These are phyloP conservation scores for Rhimphoctona megacephalus DNA, from an alignment of 2,888 invertebrate genomes.

Conservation along the genomic window DNA sequence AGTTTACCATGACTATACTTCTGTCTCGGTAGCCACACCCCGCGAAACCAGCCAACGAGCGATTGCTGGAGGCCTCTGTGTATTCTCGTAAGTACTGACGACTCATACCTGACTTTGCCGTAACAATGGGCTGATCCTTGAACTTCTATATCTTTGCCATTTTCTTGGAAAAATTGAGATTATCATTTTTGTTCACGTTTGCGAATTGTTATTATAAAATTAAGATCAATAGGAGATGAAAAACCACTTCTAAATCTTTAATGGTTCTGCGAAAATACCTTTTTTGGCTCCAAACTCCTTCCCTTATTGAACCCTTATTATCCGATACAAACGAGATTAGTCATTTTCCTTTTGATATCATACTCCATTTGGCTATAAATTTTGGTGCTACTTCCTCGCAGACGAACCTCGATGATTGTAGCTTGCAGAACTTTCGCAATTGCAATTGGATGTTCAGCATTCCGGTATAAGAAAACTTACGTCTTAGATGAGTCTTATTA, in stretches of 20 bases:
- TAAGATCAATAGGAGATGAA: background rate
- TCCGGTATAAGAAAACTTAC: constrained; percentile 28
- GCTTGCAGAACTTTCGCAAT: constrained; percentile 10
- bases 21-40: constrained; percentile 78
- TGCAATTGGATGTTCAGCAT: constrained; percentile 37
- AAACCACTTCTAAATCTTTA: background rate
- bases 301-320: background rate
- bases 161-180: background rate
- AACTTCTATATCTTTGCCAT: background rate
- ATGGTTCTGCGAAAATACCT: background rate
- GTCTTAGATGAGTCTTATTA: background rate
- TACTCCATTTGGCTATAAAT: background rate
- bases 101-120: constrained; percentile 74
- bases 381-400: background rate
- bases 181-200: background rate
- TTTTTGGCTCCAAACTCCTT: background rate
- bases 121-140: constrained; percentile 76
- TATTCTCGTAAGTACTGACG: constrained; percentile 74
- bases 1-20: constrained; percentile 74
- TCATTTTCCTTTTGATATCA: background rate
- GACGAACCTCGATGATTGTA: constrained; percentile 10
- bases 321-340: background rate
- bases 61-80: constrained; percentile 39
- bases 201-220: background rate
- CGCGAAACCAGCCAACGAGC: constrained; percentile 77